Base-by-base conservation (phyloP, 2,113 vertebrate genomes). In the Alexandromys fortis region DNA sequence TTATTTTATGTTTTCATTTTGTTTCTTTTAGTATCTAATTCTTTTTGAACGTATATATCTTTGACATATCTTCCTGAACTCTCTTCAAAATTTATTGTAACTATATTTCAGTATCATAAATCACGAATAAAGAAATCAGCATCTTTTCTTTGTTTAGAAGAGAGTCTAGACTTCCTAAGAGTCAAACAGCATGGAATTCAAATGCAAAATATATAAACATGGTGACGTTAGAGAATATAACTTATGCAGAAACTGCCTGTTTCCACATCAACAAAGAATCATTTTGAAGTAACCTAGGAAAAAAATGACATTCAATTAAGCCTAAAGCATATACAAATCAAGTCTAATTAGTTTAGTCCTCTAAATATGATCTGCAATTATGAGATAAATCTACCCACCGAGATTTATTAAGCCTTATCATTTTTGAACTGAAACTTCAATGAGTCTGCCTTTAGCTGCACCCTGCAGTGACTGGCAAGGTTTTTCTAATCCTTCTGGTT, bases 351-450 rank as follows among this genome's bases (percentile, higher is more conserved):
- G 63, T 96, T n/a, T 12, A 97, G 75, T 97, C 97, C 92, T 96
- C 96, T 98, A 98, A 98, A 98, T 97, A 98, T 92, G 92, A 98
- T 98, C 95, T 98, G 94, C 95, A 98, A 97, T 97, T 98, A 97
- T 95, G 97, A 98, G 96, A 98, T 98, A 98, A 98, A 98, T 90
- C 61, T 97, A 96, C 79, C 93, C 55, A 96, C 52, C 49, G 97
- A 98, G 91, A 97, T 98, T 98, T 97, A 98, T 97, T 98, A 98
- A 98, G 97, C 81, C 94, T 97, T 92, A 92, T 86, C 86, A 94
- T 96, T 98, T 98, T 97, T 97, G 38, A 98, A 98, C 96, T 95
- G 96, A 68, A 96, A 38, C 52, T 96, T 98, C 97, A 98, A 68
- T 96, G 83, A 97, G 78, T 55, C 85, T 96, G 94, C 82, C 82